These are phyloP conservation scores for Xiphorhynchus elegans DNA, from an alignment of 2,113 vertebrate genomes.

Conservation along the genomic window DNA sequence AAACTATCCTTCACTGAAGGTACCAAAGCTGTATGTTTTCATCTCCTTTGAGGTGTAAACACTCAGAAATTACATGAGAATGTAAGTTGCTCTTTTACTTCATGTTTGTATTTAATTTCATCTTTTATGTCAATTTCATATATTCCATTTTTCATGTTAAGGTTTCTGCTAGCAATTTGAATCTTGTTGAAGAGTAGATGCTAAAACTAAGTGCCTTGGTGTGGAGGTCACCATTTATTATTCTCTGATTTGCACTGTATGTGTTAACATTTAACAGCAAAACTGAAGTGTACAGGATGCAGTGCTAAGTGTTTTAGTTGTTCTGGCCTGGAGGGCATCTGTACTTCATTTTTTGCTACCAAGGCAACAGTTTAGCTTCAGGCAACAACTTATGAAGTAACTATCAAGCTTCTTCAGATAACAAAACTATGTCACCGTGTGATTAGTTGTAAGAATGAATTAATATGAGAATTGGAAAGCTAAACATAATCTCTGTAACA, in stretches of 20 bases:
- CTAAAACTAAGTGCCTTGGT: background rate
- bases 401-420: constrained; percentile 45
- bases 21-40: background rate
- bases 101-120: background rate
- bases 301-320: background rate
- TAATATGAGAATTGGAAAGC: constrained; percentile 5
- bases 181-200: background rate
- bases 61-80: background rate
- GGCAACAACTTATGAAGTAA: constrained; percentile 10
- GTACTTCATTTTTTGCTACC: background rate
- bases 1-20: background rate
- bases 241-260: background rate
- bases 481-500: constrained; percentile 30
- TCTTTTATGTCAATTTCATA: background rate
- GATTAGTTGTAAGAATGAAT: constrained; percentile 47
- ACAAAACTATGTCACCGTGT: constrained; percentile 10
- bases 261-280: background rate
- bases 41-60: background rate
- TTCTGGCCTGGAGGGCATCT: constrained; percentile 5
- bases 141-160: background rate
- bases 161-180: background rate
- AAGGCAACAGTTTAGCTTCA: constrained; percentile 49
- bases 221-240: background rate
- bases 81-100: background rate
- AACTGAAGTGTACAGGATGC: background rate